Base-by-base conservation (phyloP, 2,888 invertebrate genomes). In the Sarcophaga carnaria region DNA sequence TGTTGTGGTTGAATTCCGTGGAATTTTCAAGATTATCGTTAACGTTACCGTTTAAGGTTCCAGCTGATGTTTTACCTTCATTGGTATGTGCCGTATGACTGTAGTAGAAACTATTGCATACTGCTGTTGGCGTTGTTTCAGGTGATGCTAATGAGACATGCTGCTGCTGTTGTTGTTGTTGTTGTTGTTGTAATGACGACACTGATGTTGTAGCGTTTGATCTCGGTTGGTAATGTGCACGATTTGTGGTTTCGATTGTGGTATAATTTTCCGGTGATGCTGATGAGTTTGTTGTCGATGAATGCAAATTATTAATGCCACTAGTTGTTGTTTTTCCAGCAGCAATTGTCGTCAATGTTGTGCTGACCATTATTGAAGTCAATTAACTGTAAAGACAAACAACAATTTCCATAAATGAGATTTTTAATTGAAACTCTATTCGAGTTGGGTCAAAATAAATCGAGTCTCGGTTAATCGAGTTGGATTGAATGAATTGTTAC, bases 321-420 rank as follows among this genome's bases (percentile, higher is more conserved):
- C 93, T 93, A 91, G 92, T 92, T 90, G 92, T 90, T 92, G 92
- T 90, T 92, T 93, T 93, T 92, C 92, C 92, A 90, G 93, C 91
- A 92, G 93, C 92, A 90, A 92, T 92, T 91, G 93, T 92, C 89
- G 93, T 92, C 92, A 93, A 92, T 92, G 93, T 92, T 92, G 93
- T 92, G 92, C 93, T 93, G 91, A 93, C 93, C 93, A 93, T 93
- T 93, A 93, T 93, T 93, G 92, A 91, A 91, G 90, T 90, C 92
- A 92, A 91, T 92, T 90, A 91, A 90, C 93, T 93, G 89, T 80
- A 66, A 74, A 63, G 66, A 49, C 8, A 86, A 70, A 81, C 49
- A 12, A 37, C 60, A 70, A n/a, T 47, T 27, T 59, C 12, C 25
- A 62, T 69, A 67, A 67, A 47, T 6, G 72, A 72, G 20, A 54